Conservation (phyloP, 1,140 invertebrate genomes). For the Bombus ignitus region DNA sequence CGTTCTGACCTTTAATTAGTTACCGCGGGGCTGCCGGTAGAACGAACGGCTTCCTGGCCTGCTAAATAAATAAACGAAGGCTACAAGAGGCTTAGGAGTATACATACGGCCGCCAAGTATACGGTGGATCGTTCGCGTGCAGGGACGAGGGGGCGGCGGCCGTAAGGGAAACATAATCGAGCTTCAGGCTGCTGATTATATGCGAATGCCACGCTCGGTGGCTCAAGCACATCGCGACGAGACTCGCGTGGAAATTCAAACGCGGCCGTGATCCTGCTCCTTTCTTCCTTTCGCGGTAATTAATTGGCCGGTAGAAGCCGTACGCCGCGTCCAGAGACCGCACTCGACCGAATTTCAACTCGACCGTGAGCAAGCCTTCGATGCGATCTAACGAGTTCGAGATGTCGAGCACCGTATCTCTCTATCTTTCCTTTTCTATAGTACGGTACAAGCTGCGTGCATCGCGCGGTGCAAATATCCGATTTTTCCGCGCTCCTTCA, state of each 20-base stretch:
- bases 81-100: slow-evolving; percentile 54
- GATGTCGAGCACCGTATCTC: background rate
- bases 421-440: background rate
- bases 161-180: slow-evolving; percentile 60
- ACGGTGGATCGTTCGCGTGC: background rate
- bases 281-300: slow-evolving; percentile 63
- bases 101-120: background rate
- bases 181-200: slow-evolving; percentile 64
- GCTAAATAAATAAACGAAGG: slow-evolving; percentile 79
- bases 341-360: slow-evolving; percentile 63
- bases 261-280: slow-evolving; percentile 56
- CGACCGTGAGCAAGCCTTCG: slow-evolving; percentile 31
- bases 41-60: slow-evolving; percentile 79
- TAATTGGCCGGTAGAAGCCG: slow-evolving; percentile 55
- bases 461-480: background rate
- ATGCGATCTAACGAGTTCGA: slow-evolving; percentile 30
- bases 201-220: slow-evolving; percentile 68
- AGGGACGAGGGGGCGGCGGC: background rate
- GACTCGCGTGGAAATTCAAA: slow-evolving; percentile 69
- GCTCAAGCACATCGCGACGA: slow-evolving; percentile 68
- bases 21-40: slow-evolving; percentile 70
- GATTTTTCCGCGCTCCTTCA: slow-evolving; percentile 2
- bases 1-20: slow-evolving; percentile 80
- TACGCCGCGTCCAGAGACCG: slow-evolving; percentile 4
- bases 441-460: background rate